Percentiles rank a stretch among this genome's conserved stretches.
These are phyloP conservation scores for Protaetia brevitarsis DNA, from an alignment of 1,140 invertebrate genomes.

Conservation along the genomic window DNA sequence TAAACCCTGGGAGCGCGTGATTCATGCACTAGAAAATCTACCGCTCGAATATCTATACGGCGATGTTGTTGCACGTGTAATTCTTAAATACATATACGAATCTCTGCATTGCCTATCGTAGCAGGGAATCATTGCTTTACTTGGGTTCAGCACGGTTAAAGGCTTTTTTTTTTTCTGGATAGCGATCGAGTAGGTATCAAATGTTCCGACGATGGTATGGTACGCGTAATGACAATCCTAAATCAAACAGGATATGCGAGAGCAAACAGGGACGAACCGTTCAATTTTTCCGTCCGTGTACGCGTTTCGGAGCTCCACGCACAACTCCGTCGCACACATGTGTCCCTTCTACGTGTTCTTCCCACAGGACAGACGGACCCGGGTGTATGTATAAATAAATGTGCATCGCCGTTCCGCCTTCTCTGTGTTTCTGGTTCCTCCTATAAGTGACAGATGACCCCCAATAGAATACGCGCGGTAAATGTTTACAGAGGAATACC, in stretches of 20 bases:
- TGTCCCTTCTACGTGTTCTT: conserved; percentile 24
- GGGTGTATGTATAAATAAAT: conserved; percentile 23
- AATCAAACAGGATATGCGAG: neutral
- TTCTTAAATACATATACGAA: neutral
- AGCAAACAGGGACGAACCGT: neutral
- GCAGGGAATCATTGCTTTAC: neutral
- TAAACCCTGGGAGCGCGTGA: neutral
- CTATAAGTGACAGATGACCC: conserved; percentile 41
- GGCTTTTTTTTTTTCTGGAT: neutral
- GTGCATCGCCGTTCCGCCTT: conserved; percentile 25
- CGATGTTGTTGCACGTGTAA: neutral
- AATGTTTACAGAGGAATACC: conserved; percentile 42
- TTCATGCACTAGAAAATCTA: neutral
- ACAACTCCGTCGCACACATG: conserved; percentile 13
- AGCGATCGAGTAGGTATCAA: too few species aligned
- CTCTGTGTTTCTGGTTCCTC: conserved; percentile 27
- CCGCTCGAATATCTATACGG: neutral
- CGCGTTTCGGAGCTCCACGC: conserved; percentile 1
- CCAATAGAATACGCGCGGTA: conserved; percentile 31
- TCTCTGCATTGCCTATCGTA: neutral
- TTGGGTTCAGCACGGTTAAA: neutral
- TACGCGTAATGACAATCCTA: neutral
- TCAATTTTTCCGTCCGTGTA: neutral
- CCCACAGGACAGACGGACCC: conserved; percentile 24
- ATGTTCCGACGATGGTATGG: neutral